phyloP scores from a whole-genome alignment of 2,888 invertebrate species.

The Cloeon dipterum region DNA sequence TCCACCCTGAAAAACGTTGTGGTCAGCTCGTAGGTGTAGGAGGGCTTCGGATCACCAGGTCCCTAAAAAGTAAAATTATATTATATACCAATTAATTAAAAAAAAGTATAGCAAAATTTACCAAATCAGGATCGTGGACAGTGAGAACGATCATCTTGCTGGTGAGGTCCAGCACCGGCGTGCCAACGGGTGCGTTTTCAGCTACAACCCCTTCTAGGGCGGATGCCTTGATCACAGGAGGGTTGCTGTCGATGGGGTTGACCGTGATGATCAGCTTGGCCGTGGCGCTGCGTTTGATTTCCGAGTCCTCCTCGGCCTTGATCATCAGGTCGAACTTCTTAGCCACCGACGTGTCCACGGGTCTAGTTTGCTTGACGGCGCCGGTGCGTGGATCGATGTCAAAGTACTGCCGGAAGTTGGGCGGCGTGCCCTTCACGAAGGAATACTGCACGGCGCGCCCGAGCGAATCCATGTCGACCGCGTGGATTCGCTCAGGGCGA shows the following conservation, averaged over 20 bases:
- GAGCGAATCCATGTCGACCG: conserved; percentile 73
- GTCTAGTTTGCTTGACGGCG: conserved; percentile 52
- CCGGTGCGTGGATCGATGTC: conserved; percentile 60
- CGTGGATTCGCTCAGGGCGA: conserved; percentile 70
- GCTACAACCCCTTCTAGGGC: conserved; percentile 55
- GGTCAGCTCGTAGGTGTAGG: conserved; percentile 63
- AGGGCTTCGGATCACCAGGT: conserved; percentile 53
- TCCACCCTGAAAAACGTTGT: conserved; percentile 58
- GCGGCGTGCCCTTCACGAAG: conserved; percentile 58
- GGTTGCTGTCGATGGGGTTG: conserved; percentile 67
- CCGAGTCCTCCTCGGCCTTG: conserved; percentile 66
- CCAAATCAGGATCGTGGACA: conserved; percentile 69
- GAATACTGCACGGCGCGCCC: conserved; percentile 62
- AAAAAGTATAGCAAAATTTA: conserved; percentile 23
- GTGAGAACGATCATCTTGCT: conserved; percentile 44
- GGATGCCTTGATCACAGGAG: conserved; percentile 50
- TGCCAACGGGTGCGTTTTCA: conserved; percentile 70
- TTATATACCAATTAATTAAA: not conserved
- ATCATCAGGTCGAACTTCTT: conserved; percentile 62
- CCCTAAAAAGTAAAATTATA: conserved; percentile 22
- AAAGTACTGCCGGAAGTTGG: conserved; percentile 56
- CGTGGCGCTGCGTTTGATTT: conserved; percentile 54
- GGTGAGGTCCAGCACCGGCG: conserved; percentile 41
- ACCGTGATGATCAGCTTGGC: conserved; percentile 63
- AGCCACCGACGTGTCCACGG: conserved; percentile 54